These are phyloP conservation scores for Camponotus floridanus DNA, from an alignment of 1,140 invertebrate species.

Conservation along the genomic window DNA sequence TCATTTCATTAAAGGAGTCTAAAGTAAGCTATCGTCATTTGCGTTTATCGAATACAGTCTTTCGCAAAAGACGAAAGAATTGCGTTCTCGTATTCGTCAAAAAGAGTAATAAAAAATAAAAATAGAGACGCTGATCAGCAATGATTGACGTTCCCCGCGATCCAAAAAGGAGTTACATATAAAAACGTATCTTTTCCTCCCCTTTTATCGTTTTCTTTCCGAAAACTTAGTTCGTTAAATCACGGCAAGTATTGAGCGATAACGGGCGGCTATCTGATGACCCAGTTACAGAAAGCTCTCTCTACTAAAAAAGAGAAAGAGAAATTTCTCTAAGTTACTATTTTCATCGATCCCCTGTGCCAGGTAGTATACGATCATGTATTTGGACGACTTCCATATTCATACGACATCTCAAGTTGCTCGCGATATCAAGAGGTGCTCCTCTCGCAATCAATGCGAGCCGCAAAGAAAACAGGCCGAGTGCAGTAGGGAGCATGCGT, in stretches of 20 bases:
- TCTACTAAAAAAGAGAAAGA: conserved; percentile 1
- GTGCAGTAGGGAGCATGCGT: conserved; percentile 56
- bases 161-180: background rate
- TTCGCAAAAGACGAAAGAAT: background rate
- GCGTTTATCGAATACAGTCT: background rate
- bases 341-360: conserved; percentile 44
- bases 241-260: conserved; percentile 21
- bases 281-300: conserved; percentile 26
- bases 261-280: conserved; percentile 50
- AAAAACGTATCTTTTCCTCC: background rate
- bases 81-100: background rate
- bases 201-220: background rate
- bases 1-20: background rate
- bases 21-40: background rate
- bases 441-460: conserved; percentile 53
- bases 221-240: conserved; percentile 52
- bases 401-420: conserved; percentile 51
- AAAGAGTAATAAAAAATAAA: background rate
- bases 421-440: conserved; percentile 39
- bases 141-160: background rate
- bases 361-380: conserved; percentile 31
- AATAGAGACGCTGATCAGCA: background rate
- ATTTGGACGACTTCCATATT: conserved; percentile 59
- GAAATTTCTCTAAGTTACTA: conserved; percentile 18
- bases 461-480: conserved; percentile 50